phyloP scores from a whole-genome alignment of 2,113 vertebrate genomes.

The Carlito syrichta region DNA sequence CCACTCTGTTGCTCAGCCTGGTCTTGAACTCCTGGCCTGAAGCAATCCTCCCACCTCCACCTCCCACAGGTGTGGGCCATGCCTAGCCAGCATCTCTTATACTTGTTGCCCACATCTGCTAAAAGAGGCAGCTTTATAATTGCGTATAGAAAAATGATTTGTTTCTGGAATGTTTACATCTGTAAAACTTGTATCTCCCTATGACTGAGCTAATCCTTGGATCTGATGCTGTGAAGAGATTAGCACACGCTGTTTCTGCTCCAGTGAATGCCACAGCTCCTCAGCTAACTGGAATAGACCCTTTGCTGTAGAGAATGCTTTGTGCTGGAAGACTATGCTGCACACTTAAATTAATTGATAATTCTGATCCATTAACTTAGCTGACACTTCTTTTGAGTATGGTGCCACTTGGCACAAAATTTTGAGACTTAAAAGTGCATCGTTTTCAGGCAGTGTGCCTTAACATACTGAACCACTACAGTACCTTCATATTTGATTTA shows the following conservation, averaged over 20 bases:
- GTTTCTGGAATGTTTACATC: neutral
- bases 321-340: neutral
- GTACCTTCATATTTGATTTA: neutral
- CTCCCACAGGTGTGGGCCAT: no score
- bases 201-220: neutral
- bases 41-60: no score
- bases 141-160: neutral
- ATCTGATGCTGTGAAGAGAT: neutral
- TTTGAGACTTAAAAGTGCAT: neutral
- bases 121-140: neutral
- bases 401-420: neutral
- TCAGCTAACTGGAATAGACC: neutral
- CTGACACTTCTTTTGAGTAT: neutral
- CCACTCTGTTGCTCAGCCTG: no score
- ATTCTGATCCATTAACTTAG: neutral
- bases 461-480: neutral
- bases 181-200: neutral
- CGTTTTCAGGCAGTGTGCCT: neutral
- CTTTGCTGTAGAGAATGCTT: neutral
- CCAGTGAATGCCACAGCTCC: no score
- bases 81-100: no score
- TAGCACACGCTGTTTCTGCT: accelerated
- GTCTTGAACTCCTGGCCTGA: no score
- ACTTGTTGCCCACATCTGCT: neutral
- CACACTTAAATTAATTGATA: neutral